Percentiles rank a stretch among this genome's conserved stretches.
These are phyloP conservation scores for Drosophila murphyi DNA, from an alignment of 1,140 invertebrate genomes.

Conservation along the genomic window DNA sequence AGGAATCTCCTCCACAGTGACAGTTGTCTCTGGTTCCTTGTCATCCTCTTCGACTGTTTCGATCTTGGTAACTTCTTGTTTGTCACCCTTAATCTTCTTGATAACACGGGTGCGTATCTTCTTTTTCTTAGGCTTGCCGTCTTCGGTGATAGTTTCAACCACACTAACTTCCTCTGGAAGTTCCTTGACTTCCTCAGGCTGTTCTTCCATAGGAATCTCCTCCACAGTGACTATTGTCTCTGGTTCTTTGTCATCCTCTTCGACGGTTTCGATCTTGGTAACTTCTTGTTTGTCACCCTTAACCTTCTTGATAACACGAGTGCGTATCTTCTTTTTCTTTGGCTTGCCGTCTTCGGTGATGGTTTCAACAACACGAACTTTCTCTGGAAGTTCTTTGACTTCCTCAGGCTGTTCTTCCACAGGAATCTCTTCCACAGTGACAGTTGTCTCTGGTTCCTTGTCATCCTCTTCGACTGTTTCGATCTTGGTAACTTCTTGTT, in stretches of 20 bases:
- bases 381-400: too few relatives aligned
- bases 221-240: neutral
- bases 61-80: neutral
- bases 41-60: neutral
- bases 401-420: too few relatives aligned
- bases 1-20: neutral
- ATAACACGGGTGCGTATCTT: neutral
- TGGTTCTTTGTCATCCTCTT: neutral
- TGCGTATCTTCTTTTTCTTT: neutral
- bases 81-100: neutral
- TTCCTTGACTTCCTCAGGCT: neutral
- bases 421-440: too few relatives aligned
- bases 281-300: neutral
- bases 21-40: neutral
- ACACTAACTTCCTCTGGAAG: neutral
- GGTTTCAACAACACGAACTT: too few relatives aligned
- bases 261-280: neutral
- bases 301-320: conserved; percentile 1
- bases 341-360: neutral
- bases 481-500: too few relatives aligned
- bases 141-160: neutral
- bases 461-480: too few relatives aligned
- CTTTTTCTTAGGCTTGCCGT: neutral
- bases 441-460: too few relatives aligned
- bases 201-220: neutral